Percentiles rank a stretch among this genome's conserved stretches.
These are phyloP conservation scores for Conopomorpha cramerella DNA, from an alignment of 1,140 invertebrate genomes.

Conservation along the genomic window DNA sequence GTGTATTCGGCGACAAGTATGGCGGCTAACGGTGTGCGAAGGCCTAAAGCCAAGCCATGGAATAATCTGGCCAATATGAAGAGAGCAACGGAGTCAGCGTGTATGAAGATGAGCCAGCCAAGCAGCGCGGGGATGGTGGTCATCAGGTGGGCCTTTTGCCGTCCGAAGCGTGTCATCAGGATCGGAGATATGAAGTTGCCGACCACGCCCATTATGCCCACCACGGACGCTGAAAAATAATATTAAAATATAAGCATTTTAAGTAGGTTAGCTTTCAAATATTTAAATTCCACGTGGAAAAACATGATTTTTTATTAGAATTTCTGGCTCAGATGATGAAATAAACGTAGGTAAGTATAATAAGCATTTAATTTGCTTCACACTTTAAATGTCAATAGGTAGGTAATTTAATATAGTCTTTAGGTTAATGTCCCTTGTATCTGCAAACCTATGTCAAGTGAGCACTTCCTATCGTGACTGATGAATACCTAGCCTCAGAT, in stretches of 20 bases:
- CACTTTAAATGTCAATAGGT: too few species aligned
- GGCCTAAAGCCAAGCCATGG: neutral
- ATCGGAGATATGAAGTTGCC: conserved; percentile 47
- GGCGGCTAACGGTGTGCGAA: neutral
- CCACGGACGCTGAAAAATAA: conserved; percentile 33
- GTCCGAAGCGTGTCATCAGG: conserved; percentile 36
- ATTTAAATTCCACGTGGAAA: too few species aligned
- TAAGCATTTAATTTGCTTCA: too few species aligned
- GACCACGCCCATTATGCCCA: conserved; percentile 43
- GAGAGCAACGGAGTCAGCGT: conserved; percentile 30
- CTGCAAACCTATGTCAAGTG: too few species aligned
- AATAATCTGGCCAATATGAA: conserved; percentile 9
- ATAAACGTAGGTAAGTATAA: too few species aligned
- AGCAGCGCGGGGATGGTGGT: conserved; percentile 37
- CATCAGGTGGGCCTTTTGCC: conserved; percentile 40
- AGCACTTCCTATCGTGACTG: too few species aligned
- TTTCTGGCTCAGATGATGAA: too few species aligned
- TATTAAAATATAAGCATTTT: conserved; percentile 5
- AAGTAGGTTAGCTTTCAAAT: too few species aligned
- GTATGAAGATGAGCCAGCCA: conserved; percentile 38
- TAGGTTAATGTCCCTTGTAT: too few species aligned
- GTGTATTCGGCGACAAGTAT: neutral
- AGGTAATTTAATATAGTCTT: too few species aligned
- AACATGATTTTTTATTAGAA: too few species aligned
- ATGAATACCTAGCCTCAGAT: too few species aligned